These are phyloP conservation scores for Cryptocheilus praepositus DNA, from an alignment of 2,888 invertebrate genomes.

Conservation along the genomic window DNA sequence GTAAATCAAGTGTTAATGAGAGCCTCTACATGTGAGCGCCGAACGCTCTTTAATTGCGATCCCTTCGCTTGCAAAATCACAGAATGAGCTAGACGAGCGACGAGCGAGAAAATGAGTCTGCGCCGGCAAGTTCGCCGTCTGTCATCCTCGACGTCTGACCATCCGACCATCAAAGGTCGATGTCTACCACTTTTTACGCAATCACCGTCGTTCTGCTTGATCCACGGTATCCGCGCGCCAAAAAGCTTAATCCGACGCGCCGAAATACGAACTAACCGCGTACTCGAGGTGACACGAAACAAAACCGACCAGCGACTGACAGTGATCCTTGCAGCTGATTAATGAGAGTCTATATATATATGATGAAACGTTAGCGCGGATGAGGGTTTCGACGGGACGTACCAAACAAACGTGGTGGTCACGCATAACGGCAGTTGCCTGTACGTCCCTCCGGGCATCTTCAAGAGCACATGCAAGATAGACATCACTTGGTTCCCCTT, in stretches of 20 bases:
- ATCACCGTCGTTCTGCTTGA: too few relatives aligned
- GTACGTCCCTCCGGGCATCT: slow-evolving; percentile 99
- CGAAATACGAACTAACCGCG: neutral
- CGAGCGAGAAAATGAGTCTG: too few relatives aligned
- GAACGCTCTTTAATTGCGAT: too few relatives aligned
- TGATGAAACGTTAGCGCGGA: slow-evolving; percentile 88
- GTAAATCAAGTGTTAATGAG: too few relatives aligned
- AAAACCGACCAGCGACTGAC: slow-evolving; percentile 11
- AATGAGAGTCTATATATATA: slow-evolving; percentile 61
- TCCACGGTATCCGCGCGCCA: neutral
- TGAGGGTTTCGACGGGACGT: slow-evolving; percentile 99
- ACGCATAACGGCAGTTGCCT: slow-evolving; percentile 98
- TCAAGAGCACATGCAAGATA: slow-evolving; percentile 99
- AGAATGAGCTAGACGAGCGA: too few relatives aligned
- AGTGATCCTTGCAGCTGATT: slow-evolving; percentile 31
- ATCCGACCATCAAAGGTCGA: too few relatives aligned
- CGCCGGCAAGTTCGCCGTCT: too few relatives aligned
- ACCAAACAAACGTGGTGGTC: slow-evolving; percentile 99
- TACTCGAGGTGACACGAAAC: slow-evolving; percentile 4
- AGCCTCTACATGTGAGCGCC: too few relatives aligned
- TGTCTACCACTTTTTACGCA: too few relatives aligned
- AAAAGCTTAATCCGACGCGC: neutral
- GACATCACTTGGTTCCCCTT: slow-evolving; percentile 99
- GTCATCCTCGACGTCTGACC: too few relatives aligned
- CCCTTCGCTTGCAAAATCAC: too few relatives aligned